Evolutionary conservation across 2,113 vertebrate species (phyloP), one percentile per base, ranked within the genome.

Genomic region (Oncorhynchus gorbuscha): DNA sequence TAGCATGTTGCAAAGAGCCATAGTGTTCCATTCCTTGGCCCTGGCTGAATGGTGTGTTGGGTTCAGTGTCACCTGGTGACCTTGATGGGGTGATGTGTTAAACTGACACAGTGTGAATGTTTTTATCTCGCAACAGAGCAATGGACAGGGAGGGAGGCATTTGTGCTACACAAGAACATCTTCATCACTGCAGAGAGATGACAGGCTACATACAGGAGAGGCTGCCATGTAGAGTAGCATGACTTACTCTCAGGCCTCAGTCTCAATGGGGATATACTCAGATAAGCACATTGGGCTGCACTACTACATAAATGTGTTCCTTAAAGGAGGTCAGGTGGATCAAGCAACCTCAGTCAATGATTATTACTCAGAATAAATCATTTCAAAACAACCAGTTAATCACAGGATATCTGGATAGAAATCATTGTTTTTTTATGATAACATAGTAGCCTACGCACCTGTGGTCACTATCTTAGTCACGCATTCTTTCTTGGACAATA

Each of bases 131-230:
- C 78, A 28, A 83, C 79, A 82, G 83, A 86, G 80, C 18, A 22
- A 62, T n/a, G 59, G 59, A 62, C 20, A 62, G 7, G 26, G 79
- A 83, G 83, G 81, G 88, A 87, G 82, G 84, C 83, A 83, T 90
- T 87, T 83, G 88, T 78, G 84, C 84, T 89, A 85, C 79, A 73
- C 78, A 77, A 77, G 86, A 89, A 90, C 88, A 85, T 91, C 89
- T 90, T 92, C 86, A 91, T 91, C 86, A 85, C 75, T 84, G 87
- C 76, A 72, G 85, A 78, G 85, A 86, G 84, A 84, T 89, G 89
- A 90, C 85, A 88, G 81, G 83, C 82, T 72, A 75, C 77, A 79
- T 72, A 75, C 76, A 81, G 76, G 80, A 86, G 77, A 80, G 77
- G 68, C 82, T 83, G 80, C 85, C 84, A 72, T 73, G 83, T 73